Evolutionary conservation across 2,888 invertebrate genomes (phyloP).

Genomic region (Lithophane leautieri): DNA sequence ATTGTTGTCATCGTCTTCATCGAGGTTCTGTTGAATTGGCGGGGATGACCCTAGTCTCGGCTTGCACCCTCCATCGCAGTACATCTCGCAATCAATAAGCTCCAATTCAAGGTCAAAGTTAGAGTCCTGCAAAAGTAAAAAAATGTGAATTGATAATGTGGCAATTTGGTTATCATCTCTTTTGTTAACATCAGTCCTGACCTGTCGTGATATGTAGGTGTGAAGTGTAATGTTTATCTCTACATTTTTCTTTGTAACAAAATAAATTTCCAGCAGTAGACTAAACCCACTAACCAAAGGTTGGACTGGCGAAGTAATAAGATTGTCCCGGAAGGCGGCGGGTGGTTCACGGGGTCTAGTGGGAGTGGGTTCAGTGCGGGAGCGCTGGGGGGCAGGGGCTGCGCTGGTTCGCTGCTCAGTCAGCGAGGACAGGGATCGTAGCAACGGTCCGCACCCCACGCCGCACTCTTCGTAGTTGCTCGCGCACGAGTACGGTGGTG

Average conservation of each 20-base stretch:
- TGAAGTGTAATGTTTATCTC: not conserved
- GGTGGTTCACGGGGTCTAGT: conserved; percentile 64
- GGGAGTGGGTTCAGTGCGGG: conserved; percentile 70
- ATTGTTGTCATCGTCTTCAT: conserved; percentile 75
- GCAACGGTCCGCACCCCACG: conserved; percentile 86
- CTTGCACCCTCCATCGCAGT: conserved; percentile 83
- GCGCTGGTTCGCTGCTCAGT: conserved; percentile 77
- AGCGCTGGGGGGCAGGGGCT: conserved; percentile 55
- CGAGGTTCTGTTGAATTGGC: conserved; percentile 76
- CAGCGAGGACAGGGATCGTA: conserved; percentile 91
- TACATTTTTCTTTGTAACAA: too few species aligned
- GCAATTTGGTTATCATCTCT: not conserved
- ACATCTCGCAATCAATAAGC: conserved; percentile 84
- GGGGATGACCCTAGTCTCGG: conserved; percentile 84
- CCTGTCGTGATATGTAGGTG: not conserved
- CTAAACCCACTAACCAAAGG: conserved; percentile 70
- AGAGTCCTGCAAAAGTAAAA: conserved; percentile 74
- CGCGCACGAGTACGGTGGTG: conserved; percentile 95
- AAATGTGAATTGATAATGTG: not conserved
- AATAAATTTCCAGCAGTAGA: not conserved
- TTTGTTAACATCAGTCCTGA: too few species aligned
- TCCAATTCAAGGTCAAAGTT: conserved; percentile 83
- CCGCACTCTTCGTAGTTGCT: conserved; percentile 92
- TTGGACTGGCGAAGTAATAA: conserved; percentile 82
- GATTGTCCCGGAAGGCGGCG: conserved; percentile 80